Percentiles rank a stretch among this genome's conserved stretches.
phyloP scores from a whole-genome alignment of 2,797 vertebrate genomes.

The Acanthurus leucopareius region DNA sequence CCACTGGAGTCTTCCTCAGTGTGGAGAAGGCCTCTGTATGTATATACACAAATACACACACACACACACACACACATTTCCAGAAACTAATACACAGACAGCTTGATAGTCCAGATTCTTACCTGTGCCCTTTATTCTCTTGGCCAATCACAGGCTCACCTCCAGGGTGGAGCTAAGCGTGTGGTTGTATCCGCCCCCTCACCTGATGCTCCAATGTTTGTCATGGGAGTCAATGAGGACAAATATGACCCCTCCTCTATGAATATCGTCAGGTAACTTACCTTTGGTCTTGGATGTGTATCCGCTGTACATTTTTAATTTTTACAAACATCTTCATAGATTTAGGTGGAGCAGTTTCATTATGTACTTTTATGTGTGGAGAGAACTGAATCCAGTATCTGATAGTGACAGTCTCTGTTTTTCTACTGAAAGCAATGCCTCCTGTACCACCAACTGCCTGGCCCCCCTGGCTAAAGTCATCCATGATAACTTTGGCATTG shows the following conservation, averaged over 20 bases:
- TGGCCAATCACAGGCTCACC: constrained; percentile 81
- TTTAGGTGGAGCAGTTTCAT: neutral
- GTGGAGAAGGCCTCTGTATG: constrained; percentile 89
- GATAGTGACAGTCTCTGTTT: constrained; percentile 12
- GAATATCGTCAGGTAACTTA: constrained; percentile 89
- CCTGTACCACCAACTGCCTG: constrained; percentile 96
- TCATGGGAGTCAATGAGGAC: constrained; percentile 93
- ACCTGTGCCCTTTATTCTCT: constrained; percentile 4
- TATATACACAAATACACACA: constrained; percentile 31
- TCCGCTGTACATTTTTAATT: neutral
- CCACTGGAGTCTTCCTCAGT: constrained; percentile 91
- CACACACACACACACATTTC: too few species aligned
- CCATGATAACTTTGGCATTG: constrained; percentile 91
- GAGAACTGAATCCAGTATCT: too few species aligned
- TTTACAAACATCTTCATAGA: neutral
- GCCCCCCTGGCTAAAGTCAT: constrained; percentile 93
- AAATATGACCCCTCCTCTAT: constrained; percentile 89
- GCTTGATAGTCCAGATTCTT: neutral
- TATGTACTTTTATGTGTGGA: neutral
- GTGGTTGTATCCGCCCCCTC: constrained; percentile 91
- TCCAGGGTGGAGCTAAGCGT: constrained; percentile 87
- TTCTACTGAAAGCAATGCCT: constrained; percentile 88
- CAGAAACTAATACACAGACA: neutral
- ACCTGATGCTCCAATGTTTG: constrained; percentile 92
- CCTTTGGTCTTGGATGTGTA: neutral